A percentile compares a stretch with the other conserved stretches of the same genome.
phyloP scores from a whole-genome alignment of 2,113 vertebrate genomes.

The Silurus glanis region DNA sequence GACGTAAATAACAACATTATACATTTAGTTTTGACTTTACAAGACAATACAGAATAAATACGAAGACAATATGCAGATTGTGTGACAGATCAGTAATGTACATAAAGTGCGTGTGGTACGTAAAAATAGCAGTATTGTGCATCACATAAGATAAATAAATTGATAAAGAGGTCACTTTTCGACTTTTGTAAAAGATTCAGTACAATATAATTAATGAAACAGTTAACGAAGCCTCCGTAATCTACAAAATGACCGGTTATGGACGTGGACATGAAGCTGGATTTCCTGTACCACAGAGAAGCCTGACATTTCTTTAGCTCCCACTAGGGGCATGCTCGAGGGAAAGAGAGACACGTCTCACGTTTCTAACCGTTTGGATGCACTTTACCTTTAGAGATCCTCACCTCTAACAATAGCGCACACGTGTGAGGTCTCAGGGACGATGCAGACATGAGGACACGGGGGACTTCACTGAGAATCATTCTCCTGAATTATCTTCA shows the following conservation, averaged over 20 bases:
- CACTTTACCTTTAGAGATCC: constrained; percentile 61
- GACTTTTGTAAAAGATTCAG: too few relatives aligned
- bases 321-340: constrained; percentile 4
- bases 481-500: not conserved
- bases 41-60: too few relatives aligned
- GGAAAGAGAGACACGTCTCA: not conserved
- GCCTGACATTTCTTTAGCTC: constrained; percentile 24
- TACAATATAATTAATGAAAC: too few relatives aligned
- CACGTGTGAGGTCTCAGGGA: constrained; percentile 65
- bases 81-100: too few relatives aligned
- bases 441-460: constrained; percentile 4
- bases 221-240: too few relatives aligned
- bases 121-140: too few relatives aligned
- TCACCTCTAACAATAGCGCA: constrained; percentile 72
- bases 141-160: too few relatives aligned
- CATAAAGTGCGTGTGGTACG: too few relatives aligned
- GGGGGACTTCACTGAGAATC: not conserved
- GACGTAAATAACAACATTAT: too few relatives aligned
- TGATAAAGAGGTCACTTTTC: too few relatives aligned
- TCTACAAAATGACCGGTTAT: not conserved
- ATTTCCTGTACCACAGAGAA: constrained; percentile 17
- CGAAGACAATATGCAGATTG: too few relatives aligned
- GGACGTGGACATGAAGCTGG: constrained; percentile 18
- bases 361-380: constrained; percentile 61
- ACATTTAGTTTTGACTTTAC: too few relatives aligned